These are phyloP conservation scores for Ricordea florida DNA, from an alignment of 92 coral and sea anemone genomes.

Conservation along the genomic window DNA sequence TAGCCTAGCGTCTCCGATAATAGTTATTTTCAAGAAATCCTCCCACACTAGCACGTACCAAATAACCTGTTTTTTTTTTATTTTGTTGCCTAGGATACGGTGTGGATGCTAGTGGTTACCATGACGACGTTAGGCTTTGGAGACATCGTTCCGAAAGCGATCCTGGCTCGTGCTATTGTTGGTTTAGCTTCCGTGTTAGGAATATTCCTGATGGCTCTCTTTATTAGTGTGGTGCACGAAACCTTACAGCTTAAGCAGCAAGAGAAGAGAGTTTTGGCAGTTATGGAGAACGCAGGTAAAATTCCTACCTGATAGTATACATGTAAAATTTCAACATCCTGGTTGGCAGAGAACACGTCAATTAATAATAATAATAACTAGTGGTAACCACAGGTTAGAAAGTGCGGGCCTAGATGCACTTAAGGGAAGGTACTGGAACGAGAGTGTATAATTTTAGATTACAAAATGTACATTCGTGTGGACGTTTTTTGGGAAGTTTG, in stretches of 20 bases:
- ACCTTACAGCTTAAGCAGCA: slow-evolving; percentile 88
- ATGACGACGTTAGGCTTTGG: slow-evolving; percentile 99
- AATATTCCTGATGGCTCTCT: slow-evolving; percentile 94
- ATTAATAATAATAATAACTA: no score
- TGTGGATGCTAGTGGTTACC: slow-evolving; percentile 98
- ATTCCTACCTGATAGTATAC: no score
- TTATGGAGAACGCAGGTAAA: slow-evolving; percentile 94
- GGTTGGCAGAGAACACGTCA: no score
- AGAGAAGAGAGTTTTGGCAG: slow-evolving; percentile 90
- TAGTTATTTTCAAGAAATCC: not conserved
- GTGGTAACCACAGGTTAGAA: no score
- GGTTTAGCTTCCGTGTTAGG: slow-evolving; percentile 97
- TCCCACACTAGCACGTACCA: not conserved
- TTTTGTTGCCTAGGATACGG: slow-evolving; percentile 82
- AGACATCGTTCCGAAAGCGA: slow-evolving; percentile 89
- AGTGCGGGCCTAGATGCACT: no score
- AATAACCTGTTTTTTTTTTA: not conserved
- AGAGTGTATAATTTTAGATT: no score
- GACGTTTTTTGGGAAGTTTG: no score
- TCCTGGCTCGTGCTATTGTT: slow-evolving; percentile 84
- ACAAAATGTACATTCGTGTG: no score
- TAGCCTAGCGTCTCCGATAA: no score
- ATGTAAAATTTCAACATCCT: no score
- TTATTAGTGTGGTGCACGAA: slow-evolving; percentile 95
- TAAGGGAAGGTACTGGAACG: no score